Percentiles rank a stretch among this genome's conserved stretches.
Evolutionary conservation across 2,888 invertebrate species (phyloP).

Genomic region (Drosophila fungiperda): DNA sequence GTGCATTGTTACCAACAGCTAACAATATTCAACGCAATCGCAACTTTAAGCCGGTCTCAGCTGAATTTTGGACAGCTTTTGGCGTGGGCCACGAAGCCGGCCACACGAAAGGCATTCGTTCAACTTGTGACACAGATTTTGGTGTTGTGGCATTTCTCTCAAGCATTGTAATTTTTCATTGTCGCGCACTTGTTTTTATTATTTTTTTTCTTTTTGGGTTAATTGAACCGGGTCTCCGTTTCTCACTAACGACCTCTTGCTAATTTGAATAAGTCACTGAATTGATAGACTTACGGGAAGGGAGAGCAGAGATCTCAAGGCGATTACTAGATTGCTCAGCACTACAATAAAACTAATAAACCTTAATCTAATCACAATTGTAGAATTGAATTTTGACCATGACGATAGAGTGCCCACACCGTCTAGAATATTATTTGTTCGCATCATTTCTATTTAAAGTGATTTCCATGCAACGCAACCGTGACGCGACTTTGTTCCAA

Average conservation of each 20-base stretch:
- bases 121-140: constrained; percentile 62
- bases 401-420: constrained; percentile 5
- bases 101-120: constrained; percentile 39
- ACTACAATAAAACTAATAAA: constrained; percentile 20
- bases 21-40: constrained; percentile 23
- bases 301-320: constrained; percentile 18
- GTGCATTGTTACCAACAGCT: constrained; percentile 3
- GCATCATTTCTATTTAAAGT: constrained; percentile 70
- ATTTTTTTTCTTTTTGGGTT: constrained; percentile 47
- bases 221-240: constrained; percentile 62
- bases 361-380: constrained; percentile 69
- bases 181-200: constrained; percentile 62
- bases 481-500: constrained; percentile 47
- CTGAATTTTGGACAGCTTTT: constrained; percentile 48
- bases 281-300: constrained; percentile 21
- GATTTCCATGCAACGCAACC: constrained; percentile 35
- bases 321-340: constrained; percentile 4
- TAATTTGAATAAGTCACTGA: constrained; percentile 72
- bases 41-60: constrained; percentile 57
- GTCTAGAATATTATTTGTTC: background rate
- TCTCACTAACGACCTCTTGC: constrained; percentile 32
- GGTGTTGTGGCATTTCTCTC: constrained; percentile 39
- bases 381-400: constrained; percentile 39
- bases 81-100: constrained; percentile 58
- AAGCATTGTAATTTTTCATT: constrained; percentile 54